A percentile compares a stretch with the other conserved stretches of the same genome.
phyloP scores from a whole-genome alignment of 2,113 vertebrate genomes.

The Dipodomys merriami region DNA sequence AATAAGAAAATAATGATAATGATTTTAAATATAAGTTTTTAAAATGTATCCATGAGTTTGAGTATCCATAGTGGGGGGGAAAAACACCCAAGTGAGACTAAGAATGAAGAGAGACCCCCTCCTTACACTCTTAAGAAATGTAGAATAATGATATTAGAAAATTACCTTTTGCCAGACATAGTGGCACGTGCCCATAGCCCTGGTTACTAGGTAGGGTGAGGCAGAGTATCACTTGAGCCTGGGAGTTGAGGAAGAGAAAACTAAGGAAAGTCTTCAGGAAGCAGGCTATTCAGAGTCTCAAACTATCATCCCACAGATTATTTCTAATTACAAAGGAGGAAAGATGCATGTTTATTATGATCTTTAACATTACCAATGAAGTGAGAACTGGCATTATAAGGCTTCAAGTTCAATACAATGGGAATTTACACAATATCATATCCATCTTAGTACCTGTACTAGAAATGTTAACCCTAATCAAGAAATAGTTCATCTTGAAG shows the following conservation, averaged over 20 bases:
- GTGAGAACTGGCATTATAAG: not conserved
- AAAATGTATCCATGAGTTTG: not conserved
- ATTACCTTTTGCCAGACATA: not conserved
- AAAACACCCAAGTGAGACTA: not conserved
- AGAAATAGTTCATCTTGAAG: not conserved
- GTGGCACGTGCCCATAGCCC: not conserved
- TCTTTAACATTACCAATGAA: not conserved
- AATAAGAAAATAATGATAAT: not conserved
- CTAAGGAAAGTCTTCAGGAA: not conserved
- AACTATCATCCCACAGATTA: not conserved
- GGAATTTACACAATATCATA: fast-evolving
- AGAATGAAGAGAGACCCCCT: not conserved
- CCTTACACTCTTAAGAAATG: not conserved
- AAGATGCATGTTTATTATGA: not conserved
- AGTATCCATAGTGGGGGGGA: not conserved
- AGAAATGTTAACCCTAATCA: not conserved
- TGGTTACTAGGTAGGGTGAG: not conserved
- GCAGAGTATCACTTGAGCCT: not conserved
- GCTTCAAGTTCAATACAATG: not conserved
- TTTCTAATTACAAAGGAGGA: not conserved
- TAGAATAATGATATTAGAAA: not conserved
- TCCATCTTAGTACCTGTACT: not conserved
- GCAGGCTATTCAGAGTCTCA: not conserved
- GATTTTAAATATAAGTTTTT: not conserved
- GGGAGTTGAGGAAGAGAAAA: not conserved